Evolutionary conservation across 2,888 invertebrate genomes (phyloP), one percentile per base, ranked within the genome.

Genomic region (Eupithecia dodoneata): DNA sequence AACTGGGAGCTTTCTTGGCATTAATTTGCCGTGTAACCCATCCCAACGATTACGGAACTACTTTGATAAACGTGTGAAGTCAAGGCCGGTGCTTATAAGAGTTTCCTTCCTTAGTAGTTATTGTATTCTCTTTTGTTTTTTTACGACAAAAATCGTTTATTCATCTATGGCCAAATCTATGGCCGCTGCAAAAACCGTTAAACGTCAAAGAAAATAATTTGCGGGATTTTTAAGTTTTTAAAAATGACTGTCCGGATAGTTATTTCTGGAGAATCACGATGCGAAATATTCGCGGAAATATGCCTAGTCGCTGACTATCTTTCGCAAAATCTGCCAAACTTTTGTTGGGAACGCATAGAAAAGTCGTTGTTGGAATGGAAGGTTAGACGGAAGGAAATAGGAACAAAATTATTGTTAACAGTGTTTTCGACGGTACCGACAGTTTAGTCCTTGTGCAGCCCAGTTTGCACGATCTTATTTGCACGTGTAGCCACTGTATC

Each of bases 201-300:
- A 44, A 42, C 9, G 0, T 9, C n/a, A 67, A 44, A 67, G 44
- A 69, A 45, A 45, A 44, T 9, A 42, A 70, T 12, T 18, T 63
- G 41, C 13, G 13, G 63, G 72, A 63, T 13, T 72, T 65, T 30
- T 2, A 41, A 41, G 15, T 9, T 3, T 10, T 42, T 9, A 45
- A 69, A 67, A 49, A 95, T 95, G 94, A 91, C 94, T 85, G 90
- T 95, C 72, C 90, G 91, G 81, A 95, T 96, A 84, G 89, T 96
- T 63, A 95, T 96, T 83, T 95, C 95, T 66, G 96, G 96, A 69
- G 92, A 93, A 85, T 90, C 93, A 15, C 93, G 95, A 81, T 96
- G 96, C 84, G 85, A 87, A 77, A 84, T 90, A 73, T 96, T 95
- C 84, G 93, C 93, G 30, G 95, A 96, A 88, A 91, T 94, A 42